Evolutionary conservation across 1,140 invertebrate species (phyloP), one percentile per base, ranked within the genome.

Genomic region (Paracyclopina nana): DNA sequence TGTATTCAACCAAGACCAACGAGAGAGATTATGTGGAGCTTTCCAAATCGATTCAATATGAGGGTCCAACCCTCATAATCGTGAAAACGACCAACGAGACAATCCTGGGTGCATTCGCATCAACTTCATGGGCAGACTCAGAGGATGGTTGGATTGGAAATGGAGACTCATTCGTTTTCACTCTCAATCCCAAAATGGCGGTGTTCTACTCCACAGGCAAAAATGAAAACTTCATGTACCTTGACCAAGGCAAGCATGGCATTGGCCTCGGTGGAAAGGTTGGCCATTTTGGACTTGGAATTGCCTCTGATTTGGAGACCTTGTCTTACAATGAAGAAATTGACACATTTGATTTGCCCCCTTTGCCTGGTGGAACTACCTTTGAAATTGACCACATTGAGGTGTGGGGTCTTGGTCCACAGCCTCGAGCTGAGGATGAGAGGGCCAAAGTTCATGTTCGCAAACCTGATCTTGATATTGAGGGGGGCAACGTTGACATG

Each of bases 171-270:
- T 52, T 52, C 22, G 20, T 52, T 2, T 52, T 52, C 38, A 16
- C 41, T 18, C n/a, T 52, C 22, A 27, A 46, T 11, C 50, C 50
- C 27, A 52, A 52, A 25, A 52, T 52, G 50, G 50, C 50, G 1
- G 16, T 44, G 22, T 52, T 52, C 34, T 40, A 52, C 40, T 52
- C 50, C 18, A 52, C 50, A 3, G 50, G 50, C 26, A 52, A 52
- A 29, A 22, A 50, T 11, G 45, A 48, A 6, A 27, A 27, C 22
- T 28, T 48, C 25, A 16, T 48, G 25, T 48, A 25, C 18, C 14
- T 24, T 22, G 27, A 24, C 16, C 34, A 20, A 5, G 34, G 20
- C 8, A 28, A 48, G 12, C 24, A n/a, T 9, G 14, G 25, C 5
- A 16, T 48, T 29, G 45, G 45, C 4, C 27, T 48, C 14, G 45